These are phyloP conservation scores for Helogale parvula DNA, from an alignment of 2,113 vertebrate genomes.

Conservation along the genomic window DNA sequence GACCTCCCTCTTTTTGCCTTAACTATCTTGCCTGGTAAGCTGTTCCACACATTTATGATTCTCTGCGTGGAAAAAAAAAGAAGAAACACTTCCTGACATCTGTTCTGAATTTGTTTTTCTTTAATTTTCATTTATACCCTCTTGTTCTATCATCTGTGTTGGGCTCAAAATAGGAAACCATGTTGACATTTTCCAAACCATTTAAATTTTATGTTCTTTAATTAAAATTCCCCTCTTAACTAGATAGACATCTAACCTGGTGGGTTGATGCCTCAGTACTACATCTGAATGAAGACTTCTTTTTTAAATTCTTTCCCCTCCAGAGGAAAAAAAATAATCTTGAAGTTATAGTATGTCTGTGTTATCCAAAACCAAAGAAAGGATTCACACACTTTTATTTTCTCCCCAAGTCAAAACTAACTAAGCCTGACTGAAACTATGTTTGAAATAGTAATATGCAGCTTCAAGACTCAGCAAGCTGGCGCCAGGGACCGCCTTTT, in stretches of 20 bases:
- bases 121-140: slow-evolving; percentile 90
- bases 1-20: slow-evolving; percentile 79
- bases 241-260: slow-evolving; percentile 81
- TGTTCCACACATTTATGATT: slow-evolving; percentile 85
- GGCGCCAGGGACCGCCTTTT: background rate
- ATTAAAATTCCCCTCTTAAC: slow-evolving; percentile 84
- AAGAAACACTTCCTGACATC: slow-evolving; percentile 86
- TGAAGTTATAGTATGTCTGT: slow-evolving; percentile 25
- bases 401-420: background rate
- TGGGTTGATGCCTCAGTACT: slow-evolving; percentile 36
- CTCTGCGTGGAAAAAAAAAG: slow-evolving; percentile 74
- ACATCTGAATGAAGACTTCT: slow-evolving; percentile 63
- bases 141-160: slow-evolving; percentile 88
- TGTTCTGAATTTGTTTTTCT: slow-evolving; percentile 89
- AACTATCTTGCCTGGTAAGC: slow-evolving; percentile 84
- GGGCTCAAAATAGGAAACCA: slow-evolving; percentile 88
- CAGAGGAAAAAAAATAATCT: background rate
- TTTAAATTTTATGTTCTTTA: slow-evolving; percentile 88
- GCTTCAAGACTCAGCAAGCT: background rate
- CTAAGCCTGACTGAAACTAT: background rate
- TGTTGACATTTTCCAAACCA: slow-evolving; percentile 87
- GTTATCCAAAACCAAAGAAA: background rate
- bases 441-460: background rate
- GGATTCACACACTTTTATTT: slow-evolving; percentile 34
- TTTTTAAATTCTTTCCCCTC: background rate